Base-by-base conservation (phyloP, 1,140 invertebrate genomes). In the Zaprionus lachaisei region DNA sequence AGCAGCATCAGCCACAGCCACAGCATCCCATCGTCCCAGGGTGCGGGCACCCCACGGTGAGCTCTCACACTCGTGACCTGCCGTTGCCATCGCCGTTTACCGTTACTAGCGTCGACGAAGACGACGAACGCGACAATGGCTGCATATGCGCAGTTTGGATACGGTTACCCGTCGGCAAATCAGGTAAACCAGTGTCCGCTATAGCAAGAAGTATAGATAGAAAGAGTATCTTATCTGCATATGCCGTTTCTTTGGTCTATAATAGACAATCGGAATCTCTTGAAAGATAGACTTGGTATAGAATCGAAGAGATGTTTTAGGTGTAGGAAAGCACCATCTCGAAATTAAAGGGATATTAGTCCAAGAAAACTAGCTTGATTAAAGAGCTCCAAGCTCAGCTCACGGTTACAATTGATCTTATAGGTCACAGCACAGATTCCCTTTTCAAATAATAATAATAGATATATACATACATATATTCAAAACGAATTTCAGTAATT, bases 81-180 rank as follows among this genome's bases (percentile, higher is more conserved):
- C 62, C 51, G 47, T 60, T 72, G 12, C 47, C 63, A 22, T 66
- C 65, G 31, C 34, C 60, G 72, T 47, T 68, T 31, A 54, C 38
- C 38, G 38, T 47, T 22, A 57, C 37, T 22, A 47, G 37, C 24
- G 12, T 51, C 20, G 54, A 58, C 66, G 62, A 65, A 56, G 41
- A 82, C 68, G 62, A 71, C 68, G 72, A 76, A 37, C 62, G 70
- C 77, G 64, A 91, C 79, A 92, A 92, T 92, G 91, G 91, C 91
- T 89, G 91, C 91, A 87, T 92, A 92, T 86, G 87, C 91, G 87
- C 91, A 92, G 84, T 92, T 92, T 84, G 91, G 91, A 92, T 92
- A 92, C 71, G 82, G 91, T 76, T 92, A 92, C 80, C 91, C 91
- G 91, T 72, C 91, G 91, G 91, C 81, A 83, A 92, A 92, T 89